phyloP scores from a whole-genome alignment of 2,888 invertebrate genomes.

The Drosophila demipolita region DNA sequence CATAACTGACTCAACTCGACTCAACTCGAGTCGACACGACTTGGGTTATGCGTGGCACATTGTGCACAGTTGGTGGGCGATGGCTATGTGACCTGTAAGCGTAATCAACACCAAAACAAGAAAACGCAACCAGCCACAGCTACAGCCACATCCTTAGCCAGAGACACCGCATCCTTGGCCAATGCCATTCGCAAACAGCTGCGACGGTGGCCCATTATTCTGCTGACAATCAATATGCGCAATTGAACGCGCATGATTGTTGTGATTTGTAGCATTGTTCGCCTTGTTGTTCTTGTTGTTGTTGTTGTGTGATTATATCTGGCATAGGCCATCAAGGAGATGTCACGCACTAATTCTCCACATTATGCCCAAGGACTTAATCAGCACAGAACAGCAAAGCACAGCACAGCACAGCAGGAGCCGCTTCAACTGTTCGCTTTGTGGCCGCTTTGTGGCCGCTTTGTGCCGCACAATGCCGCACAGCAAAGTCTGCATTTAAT shows the following conservation, averaged over 20 bases:
- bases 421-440: constrained; percentile 1
- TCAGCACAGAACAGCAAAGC: constrained; percentile 20
- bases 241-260: constrained; percentile 75
- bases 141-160: neutral
- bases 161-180: constrained; percentile 27
- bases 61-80: constrained; percentile 44
- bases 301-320: neutral
- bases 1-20: constrained; percentile 36
- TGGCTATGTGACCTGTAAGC: constrained; percentile 71
- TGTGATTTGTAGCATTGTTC: constrained; percentile 62
- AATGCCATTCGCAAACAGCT: constrained; percentile 39
- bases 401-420: constrained; percentile 20
- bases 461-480: constrained; percentile 20
- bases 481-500: constrained; percentile 6
- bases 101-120: constrained; percentile 57
- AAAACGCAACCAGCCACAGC: neutral
- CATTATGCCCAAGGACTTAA: constrained; percentile 30
- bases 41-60: constrained; percentile 10
- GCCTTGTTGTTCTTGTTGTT: neutral
- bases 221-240: constrained; percentile 77
- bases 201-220: constrained; percentile 60
- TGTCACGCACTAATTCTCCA: constrained; percentile 8
- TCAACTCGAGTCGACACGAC: constrained; percentile 6
- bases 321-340: constrained; percentile 11
- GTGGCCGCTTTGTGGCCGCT: neutral